phyloP scores from a whole-genome alignment of 2,113 vertebrate species.

The Pseudolaguvia tuberculata region DNA sequence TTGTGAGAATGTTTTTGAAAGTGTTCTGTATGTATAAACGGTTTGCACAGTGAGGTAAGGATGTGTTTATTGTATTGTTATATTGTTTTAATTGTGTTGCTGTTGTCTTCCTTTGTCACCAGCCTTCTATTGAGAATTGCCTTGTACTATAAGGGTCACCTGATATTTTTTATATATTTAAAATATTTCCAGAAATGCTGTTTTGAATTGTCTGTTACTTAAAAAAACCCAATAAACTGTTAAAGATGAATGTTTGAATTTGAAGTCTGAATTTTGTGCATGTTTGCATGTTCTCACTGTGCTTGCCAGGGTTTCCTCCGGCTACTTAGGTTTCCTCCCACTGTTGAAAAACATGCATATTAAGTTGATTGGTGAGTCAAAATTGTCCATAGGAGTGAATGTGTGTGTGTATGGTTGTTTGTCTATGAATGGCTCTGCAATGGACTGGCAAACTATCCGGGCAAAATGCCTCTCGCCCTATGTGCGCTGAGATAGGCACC shows the following conservation, averaged over 20 bases:
- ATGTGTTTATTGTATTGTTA: constrained; percentile 62
- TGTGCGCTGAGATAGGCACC: too few species aligned
- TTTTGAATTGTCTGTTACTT: constrained; percentile 65
- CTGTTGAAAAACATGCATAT: too few species aligned
- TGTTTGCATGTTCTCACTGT: too few species aligned
- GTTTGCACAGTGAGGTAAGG: constrained; percentile 97
- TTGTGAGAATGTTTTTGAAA: constrained; percentile 82
- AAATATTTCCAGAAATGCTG: constrained; percentile 73
- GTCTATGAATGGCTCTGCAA: too few species aligned
- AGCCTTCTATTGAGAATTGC: constrained; percentile 27
- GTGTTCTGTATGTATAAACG: constrained; percentile 96
- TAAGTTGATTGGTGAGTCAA: too few species aligned
- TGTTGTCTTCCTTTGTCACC: neutral
- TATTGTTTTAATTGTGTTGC: constrained; percentile 67
- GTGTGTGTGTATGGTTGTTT: too few species aligned
- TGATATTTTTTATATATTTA: constrained; percentile 84
- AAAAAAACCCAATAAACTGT: constrained; percentile 70
- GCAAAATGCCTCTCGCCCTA: too few species aligned
- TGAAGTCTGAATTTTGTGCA: neutral
- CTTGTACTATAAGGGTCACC: constrained; percentile 76
- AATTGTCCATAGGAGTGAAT: too few species aligned
- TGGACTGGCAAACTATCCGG: too few species aligned
- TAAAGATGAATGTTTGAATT: constrained; percentile 41
- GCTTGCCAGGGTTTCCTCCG: too few species aligned
- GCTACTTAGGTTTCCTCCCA: too few species aligned